These are phyloP conservation scores for Phodopus roborovskii DNA, from an alignment of 2,113 vertebrate species.

Conservation along the genomic window DNA sequence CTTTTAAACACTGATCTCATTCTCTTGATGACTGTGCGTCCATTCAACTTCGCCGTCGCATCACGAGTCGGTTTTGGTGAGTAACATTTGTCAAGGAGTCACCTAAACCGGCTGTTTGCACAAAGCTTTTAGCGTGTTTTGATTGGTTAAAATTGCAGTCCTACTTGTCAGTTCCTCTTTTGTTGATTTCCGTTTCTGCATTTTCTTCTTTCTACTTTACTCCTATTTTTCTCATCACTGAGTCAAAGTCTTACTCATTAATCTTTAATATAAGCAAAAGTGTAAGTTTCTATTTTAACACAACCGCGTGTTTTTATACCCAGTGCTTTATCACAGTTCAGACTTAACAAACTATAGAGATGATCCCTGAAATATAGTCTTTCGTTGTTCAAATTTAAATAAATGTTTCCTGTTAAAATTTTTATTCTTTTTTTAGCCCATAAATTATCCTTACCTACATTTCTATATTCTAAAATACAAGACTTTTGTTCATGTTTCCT, in stretches of 20 bases:
- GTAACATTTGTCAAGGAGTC: neutral
- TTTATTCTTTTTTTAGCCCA: neutral
- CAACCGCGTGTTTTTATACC: neutral
- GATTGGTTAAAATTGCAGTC: neutral
- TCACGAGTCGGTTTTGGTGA: neutral
- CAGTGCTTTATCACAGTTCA: neutral
- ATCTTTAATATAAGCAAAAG: neutral
- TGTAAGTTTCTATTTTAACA: conserved; percentile 1
- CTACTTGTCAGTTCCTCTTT: neutral
- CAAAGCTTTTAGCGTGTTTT: neutral
- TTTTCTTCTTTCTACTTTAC: neutral
- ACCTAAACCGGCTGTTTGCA: neutral
- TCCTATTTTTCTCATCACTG: neutral
- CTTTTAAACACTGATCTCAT: neutral
- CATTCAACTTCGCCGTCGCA: neutral
- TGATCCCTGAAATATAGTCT: neutral
- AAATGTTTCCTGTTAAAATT: conserved; percentile 28
- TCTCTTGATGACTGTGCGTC: neutral
- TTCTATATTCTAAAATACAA: neutral
- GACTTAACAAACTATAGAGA: neutral
- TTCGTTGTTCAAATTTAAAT: neutral
- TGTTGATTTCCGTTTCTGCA: neutral
- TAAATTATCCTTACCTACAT: neutral
- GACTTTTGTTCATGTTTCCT: neutral
- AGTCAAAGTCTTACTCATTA: neutral